These are phyloP conservation scores for Aurelia aurita complex sp. Pacific DNA, from an alignment of 30 jellyfish, hydroid and myxozoan genomes.

Conservation along the genomic window DNA sequence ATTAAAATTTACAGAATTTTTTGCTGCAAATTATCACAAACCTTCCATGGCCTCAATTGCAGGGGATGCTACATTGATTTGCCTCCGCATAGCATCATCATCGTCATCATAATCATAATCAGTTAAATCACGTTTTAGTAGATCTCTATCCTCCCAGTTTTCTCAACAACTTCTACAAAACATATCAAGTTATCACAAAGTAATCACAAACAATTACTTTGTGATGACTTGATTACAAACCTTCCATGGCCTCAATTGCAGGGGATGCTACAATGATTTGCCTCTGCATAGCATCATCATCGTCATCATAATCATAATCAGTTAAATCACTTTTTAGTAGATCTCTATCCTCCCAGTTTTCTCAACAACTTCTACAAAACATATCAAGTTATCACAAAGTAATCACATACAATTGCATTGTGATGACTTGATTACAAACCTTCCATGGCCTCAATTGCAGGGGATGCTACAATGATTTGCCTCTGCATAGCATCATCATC, in stretches of 20 bases:
- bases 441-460: conserved; percentile 34
- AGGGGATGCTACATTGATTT: conserved; percentile 27
- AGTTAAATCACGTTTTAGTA: background rate
- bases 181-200: conserved; percentile 49
- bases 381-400: conserved; percentile 44
- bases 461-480: conserved; percentile 21
- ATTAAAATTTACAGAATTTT: no score
- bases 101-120: conserved; percentile 42
- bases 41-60: conserved; percentile 39
- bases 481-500: conserved; percentile 39
- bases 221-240: background rate
- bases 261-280: conserved; percentile 31
- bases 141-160: conserved; percentile 17
- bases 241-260: conserved; percentile 27
- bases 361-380: conserved; percentile 75
- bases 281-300: conserved; percentile 28
- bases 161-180: conserved; percentile 73
- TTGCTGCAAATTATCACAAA: background rate
- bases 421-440: background rate
- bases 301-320: conserved; percentile 40
- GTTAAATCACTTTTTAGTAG: background rate
- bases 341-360: conserved; percentile 16
- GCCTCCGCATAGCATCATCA: conserved; percentile 14
- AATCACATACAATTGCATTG: background rate
- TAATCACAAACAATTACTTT: background rate